Evolutionary conservation across 2,888 invertebrate species (phyloP), one percentile per base, ranked within the genome.

Genomic region (Apotomis capreana): DNA sequence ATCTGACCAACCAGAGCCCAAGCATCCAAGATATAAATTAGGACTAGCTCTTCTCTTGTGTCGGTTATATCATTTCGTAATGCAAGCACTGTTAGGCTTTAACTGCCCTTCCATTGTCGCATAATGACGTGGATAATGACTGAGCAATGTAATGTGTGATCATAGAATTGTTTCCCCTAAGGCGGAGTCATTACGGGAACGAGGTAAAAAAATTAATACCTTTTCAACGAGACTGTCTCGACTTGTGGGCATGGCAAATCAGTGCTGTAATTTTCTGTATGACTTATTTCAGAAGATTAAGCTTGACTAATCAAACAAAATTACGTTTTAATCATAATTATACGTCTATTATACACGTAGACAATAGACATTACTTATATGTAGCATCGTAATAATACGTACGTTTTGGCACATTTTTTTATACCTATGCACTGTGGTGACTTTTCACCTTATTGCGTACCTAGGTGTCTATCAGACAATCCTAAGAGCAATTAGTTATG

Each of bases 171-270:
- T 80, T 76, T 79, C 67, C 82, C 88, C 81, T 69, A 77, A 78
- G 86, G 87, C 86, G 76, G 73, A 79, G 74, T 78, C 82, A 86
- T 87, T 84, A 85, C 75, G 76, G 79, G 79, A 77, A 82, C 77
- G 74, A 72, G 75, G 76, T 80, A 82, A 84, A 85, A 15, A 85
- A 83, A 79, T 77, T 78, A 78, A 79, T 78, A 73, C 77, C 75
- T 78, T 80, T 81, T 74, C 76, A 82, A 82, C 79, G 75, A 81
- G 77, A 65, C 15, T 15, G 15, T 15, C 15, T 15, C 1, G 15
- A 15, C 75, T 67, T 71, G 76, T 76, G 76, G 60, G 70, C 74
- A 75, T 69, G 73, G 76, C 74, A 77, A 81, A 80, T 81, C 75
- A 77, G 74, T 71, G 74, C 75, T 73, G 78, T 82, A 81, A 81